Evolutionary conservation across 2,888 invertebrate genomes (phyloP).

Genomic region (Eudemis profundana): DNA sequence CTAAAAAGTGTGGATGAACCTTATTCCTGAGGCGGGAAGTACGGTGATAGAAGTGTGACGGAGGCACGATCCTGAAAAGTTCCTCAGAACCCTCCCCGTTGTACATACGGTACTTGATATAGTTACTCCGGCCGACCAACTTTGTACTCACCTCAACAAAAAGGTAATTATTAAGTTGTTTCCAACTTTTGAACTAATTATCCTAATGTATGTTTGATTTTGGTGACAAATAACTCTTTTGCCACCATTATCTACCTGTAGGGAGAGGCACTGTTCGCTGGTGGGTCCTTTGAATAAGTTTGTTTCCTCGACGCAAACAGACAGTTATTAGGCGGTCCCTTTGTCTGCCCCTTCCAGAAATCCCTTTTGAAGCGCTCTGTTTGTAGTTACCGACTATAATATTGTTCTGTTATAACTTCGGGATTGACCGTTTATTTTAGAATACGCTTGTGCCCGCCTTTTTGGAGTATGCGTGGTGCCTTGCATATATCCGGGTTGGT

Average conservation of each 20-base stretch:
- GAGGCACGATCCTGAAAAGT: too few species aligned
- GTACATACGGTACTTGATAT: too few species aligned
- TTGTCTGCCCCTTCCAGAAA: constrained; percentile 74
- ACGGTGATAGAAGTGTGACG: too few species aligned
- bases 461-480: background rate
- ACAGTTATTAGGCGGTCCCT: constrained; percentile 73
- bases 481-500: background rate
- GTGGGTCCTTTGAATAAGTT: constrained; percentile 62
- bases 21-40: too few species aligned
- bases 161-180: background rate
- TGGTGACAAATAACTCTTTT: constrained; percentile 35
- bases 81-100: too few species aligned
- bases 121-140: too few species aligned
- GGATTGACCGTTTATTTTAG: constrained; percentile 26
- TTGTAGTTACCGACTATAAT: constrained; percentile 53
- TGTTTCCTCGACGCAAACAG: constrained; percentile 73
- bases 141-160: too few species aligned
- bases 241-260: constrained; percentile 53
- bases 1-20: too few species aligned
- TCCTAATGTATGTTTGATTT: constrained; percentile 10
- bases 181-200: constrained; percentile 11
- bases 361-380: constrained; percentile 60
- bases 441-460: background rate
- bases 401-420: constrained; percentile 16
- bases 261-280: constrained; percentile 56